Base-by-base conservation (phyloP, 92 coral and sea anemone genomes). In the Umimayanthus kanabou region DNA sequence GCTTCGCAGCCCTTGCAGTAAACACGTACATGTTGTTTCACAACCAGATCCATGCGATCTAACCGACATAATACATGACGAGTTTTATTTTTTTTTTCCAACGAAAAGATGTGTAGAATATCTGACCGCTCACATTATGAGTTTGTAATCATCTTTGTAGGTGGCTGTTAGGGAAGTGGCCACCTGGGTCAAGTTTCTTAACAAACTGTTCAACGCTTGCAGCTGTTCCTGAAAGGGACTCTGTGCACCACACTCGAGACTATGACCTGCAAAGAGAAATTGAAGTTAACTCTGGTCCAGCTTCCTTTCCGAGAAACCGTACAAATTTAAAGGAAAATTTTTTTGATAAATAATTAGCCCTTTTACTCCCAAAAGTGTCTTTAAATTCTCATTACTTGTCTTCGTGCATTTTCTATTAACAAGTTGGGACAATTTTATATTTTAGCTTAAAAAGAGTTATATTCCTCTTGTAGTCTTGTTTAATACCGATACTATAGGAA, bases 181-280 rank as follows among this genome's bases (percentile, higher is more conserved):
- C 3, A 66, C 86, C 9, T 25, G 33, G 9, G 86, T 39, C 30
- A 82, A 66, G 29, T 82, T 72, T 47, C 37, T 40, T 28, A 82
- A 40, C 9, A 82, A 75, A 50, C 4, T 82, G 76, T 40, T 81
- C 16, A 81, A 58, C 6, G 55, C 74, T 39, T 81, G 85, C 5
- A 81, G 75, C 53, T 81, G 85, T 3, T 81, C 85, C 61, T 81
- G 69, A 61, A 81, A 81, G 49, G 85, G 85, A 40, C 57, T 81
- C 23, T 81, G 49, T 10, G 75, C 39, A 11, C 85, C 85, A 23
- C 85, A 37, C 57, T 81, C 85, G 2, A 81, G 85, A 23, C 85
- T 81, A 16, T 81, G 85, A 65, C 85, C 85, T 81, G 85, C 75
- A 65, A 33, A 9, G 85, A 43, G 75, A 64, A 0, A 11, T 37